A percentile compares a stretch with the other conserved stretches of the same genome.
Evolutionary conservation across 1,140 invertebrate species (phyloP).

Genomic region (Drosophila neocordata): DNA sequence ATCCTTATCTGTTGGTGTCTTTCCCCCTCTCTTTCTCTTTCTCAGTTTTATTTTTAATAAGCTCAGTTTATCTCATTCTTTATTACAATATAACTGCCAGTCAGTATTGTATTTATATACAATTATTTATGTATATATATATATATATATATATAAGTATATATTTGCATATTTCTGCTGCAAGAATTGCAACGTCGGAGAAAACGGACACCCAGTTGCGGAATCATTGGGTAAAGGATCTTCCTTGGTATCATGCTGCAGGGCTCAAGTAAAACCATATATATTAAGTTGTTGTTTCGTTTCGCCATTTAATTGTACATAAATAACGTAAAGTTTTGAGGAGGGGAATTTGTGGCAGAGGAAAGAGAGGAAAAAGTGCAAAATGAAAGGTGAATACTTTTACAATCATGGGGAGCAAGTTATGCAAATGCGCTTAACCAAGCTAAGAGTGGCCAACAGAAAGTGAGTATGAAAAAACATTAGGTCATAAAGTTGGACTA

Average conservation of each 20-base stretch:
- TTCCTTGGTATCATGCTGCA: slow-evolving; percentile 13
- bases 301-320: slow-evolving; percentile 47
- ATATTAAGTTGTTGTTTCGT: slow-evolving; percentile 26
- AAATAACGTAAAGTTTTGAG: slow-evolving; percentile 21
- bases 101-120: slow-evolving; percentile 51
- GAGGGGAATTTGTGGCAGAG: background rate
- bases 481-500: background rate
- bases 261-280: slow-evolving; percentile 27
- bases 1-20: slow-evolving; percentile 9
- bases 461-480: background rate
- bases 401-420: slow-evolving; percentile 3
- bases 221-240: no score
- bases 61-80: slow-evolving; percentile 35
- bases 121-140: slow-evolving; percentile 49
- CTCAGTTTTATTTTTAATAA: background rate
- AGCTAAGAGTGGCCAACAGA: background rate
- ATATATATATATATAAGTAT: no score
- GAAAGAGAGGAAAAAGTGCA: no score
- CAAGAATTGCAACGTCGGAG: slow-evolving; percentile 19
- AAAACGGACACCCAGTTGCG: background rate
- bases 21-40: background rate
- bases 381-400: slow-evolving; percentile 13
- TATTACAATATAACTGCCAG: slow-evolving; percentile 45
- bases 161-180: slow-evolving; percentile 46
- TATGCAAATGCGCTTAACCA: slow-evolving; percentile 1